Evolutionary conservation across 1,140 invertebrate genomes (phyloP).

Genomic region (Orussus abietinus): DNA sequence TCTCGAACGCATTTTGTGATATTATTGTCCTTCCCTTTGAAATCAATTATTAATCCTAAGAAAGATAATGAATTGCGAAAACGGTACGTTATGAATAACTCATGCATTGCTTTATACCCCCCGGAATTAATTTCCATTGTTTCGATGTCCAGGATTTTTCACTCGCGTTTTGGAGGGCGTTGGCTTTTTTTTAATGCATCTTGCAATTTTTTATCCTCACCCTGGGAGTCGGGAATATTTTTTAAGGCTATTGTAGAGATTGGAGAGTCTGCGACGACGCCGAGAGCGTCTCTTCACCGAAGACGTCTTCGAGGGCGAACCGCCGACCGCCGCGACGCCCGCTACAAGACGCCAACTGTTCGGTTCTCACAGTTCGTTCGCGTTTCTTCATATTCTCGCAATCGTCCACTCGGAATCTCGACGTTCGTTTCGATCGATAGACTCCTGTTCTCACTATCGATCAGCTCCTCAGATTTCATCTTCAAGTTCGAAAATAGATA

Average conservation of each 20-base stretch:
- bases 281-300: constrained; percentile 40
- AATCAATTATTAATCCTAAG: too few relatives aligned
- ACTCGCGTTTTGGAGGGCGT: background rate
- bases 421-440: background rate
- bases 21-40: too few relatives aligned
- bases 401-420: constrained; percentile 23
- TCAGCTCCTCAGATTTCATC: too few relatives aligned
- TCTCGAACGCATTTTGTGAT: too few relatives aligned
- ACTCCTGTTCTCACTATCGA: too few relatives aligned
- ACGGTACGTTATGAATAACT: too few relatives aligned
- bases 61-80: too few relatives aligned
- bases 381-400: constrained; percentile 29
- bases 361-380: constrained; percentile 45
- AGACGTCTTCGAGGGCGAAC: constrained; percentile 39
- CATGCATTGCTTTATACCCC: too few relatives aligned
- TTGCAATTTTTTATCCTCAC: background rate
- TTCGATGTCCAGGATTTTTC: background rate
- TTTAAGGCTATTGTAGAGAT: background rate
- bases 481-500: too few relatives aligned
- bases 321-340: constrained; percentile 42
- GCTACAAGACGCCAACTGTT: constrained; percentile 45
- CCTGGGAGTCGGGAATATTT: background rate
- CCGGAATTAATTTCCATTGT: background rate
- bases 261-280: constrained; percentile 25
- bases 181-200: background rate